Evolutionary conservation across 2,888 invertebrate genomes (phyloP).

Genomic region (Strigamia transsilvanica): DNA sequence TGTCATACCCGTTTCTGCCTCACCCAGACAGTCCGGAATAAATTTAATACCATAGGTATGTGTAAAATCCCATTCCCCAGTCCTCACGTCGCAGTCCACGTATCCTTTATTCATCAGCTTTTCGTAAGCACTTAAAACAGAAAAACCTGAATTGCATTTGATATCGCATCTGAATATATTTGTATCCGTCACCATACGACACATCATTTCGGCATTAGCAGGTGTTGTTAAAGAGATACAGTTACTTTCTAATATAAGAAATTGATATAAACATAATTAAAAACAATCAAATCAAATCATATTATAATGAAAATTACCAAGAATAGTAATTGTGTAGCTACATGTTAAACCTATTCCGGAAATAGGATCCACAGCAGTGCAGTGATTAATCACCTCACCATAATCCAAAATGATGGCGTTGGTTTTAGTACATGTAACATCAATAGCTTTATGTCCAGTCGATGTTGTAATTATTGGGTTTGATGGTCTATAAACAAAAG

Average conservation of each 20-base stretch:
- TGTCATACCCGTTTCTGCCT: background rate
- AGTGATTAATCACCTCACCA: constrained; percentile 9
- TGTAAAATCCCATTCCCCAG: constrained; percentile 23
- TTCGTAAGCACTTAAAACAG: background rate
- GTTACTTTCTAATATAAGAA: background rate
- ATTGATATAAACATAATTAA: background rate
- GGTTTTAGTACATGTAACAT: background rate
- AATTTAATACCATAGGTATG: background rate
- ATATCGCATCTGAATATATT: background rate
- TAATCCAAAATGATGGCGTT: background rate
- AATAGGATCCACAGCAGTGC: background rate
- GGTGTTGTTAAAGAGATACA: background rate
- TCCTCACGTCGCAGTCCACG: background rate
- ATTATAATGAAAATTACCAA: background rate
- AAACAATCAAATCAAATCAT: background rate
- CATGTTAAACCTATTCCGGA: background rate
- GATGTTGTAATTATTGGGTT: background rate
- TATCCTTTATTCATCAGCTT: background rate
- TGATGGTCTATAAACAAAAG: no score
- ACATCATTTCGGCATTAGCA: background rate
- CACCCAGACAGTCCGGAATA: constrained; percentile 18
- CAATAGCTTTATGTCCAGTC: background rate
- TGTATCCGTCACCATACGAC: background rate
- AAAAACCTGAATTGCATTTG: background rate
- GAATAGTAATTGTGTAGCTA: background rate